These are phyloP conservation scores for Australoheros scitulus DNA, from an alignment of 2,113 vertebrate species.

Conservation along the genomic window DNA sequence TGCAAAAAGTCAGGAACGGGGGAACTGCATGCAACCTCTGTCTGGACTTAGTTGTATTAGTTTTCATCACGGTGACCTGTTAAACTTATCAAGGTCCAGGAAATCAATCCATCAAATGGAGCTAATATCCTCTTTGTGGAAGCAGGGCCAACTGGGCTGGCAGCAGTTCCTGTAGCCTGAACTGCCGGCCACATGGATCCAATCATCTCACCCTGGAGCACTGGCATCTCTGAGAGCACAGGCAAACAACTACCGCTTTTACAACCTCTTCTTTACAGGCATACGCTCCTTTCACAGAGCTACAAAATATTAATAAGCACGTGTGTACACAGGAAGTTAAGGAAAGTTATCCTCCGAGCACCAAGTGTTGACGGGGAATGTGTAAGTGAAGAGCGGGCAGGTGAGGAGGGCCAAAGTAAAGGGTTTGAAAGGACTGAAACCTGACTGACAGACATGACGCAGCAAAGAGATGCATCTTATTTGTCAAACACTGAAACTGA, in stretches of 20 bases:
- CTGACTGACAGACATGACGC: conserved; percentile 7
- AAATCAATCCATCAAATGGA: conserved; percentile 72
- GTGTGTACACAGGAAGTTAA: conserved; percentile 60
- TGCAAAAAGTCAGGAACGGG: conserved; percentile 31
- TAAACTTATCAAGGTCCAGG: conserved; percentile 49
- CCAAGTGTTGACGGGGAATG: conserved; percentile 52
- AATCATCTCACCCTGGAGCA: conserved; percentile 73
- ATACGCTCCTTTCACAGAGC: conserved; percentile 46
- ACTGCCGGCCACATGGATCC: conserved; percentile 68
- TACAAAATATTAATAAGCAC: conserved; percentile 67
- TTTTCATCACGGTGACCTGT: conserved; percentile 66
- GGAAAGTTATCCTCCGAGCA: conserved; percentile 42
- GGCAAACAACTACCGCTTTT: conserved; percentile 74
- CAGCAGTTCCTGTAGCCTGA: conserved; percentile 69
- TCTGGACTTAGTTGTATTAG: conserved; percentile 35
- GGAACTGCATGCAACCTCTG: conserved; percentile 46
- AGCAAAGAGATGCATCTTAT: conserved; percentile 6
- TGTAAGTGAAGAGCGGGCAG: conserved; percentile 38
- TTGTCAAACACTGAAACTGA: conserved; percentile 1
- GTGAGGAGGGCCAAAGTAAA: conserved; percentile 50
- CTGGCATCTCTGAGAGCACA: conserved; percentile 66
- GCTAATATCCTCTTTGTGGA: conserved; percentile 69
- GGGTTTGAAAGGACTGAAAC: conserved; percentile 2
- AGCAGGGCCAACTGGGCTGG: conserved; percentile 75
- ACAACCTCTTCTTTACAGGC: conserved; percentile 59